Percentiles rank a stretch among this genome's conserved stretches.
These are phyloP conservation scores for Desoria tigrina DNA, from an alignment of 2,888 invertebrate genomes.

Conservation along the genomic window DNA sequence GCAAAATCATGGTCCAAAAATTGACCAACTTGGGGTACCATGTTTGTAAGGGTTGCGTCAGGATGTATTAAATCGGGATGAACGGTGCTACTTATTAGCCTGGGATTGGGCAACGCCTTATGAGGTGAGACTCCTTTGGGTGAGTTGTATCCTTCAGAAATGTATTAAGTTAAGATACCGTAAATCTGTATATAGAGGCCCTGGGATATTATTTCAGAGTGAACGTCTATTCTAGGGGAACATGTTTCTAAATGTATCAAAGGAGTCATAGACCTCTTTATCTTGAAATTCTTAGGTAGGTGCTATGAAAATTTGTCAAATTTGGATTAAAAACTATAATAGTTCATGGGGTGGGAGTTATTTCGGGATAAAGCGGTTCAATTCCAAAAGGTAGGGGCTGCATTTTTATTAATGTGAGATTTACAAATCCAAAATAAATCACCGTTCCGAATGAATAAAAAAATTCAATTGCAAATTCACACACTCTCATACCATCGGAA, in stretches of 20 bases:
- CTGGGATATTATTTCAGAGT: neutral
- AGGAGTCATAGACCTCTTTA: too few relatives aligned
- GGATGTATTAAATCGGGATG: conserved; percentile 42
- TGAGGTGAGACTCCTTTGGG: conserved; percentile 36
- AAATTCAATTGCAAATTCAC: neutral
- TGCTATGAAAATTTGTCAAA: too few relatives aligned
- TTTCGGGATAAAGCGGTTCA: too few relatives aligned
- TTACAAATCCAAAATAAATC: too few relatives aligned
- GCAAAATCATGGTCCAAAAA: conserved; percentile 26
- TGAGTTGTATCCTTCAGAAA: conserved; percentile 33
- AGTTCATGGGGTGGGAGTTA: too few relatives aligned
- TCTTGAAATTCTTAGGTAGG: too few relatives aligned
- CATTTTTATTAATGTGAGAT: too few relatives aligned
- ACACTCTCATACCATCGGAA: conserved; percentile 19
- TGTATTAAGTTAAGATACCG: neutral
- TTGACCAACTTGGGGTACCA: conserved; percentile 43
- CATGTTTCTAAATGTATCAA: too few relatives aligned
- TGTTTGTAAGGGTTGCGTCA: conserved; percentile 38
- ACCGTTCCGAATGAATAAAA: neutral
- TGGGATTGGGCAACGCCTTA: conserved; percentile 39
- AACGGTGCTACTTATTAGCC: conserved; percentile 36
- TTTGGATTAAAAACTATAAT: too few relatives aligned
- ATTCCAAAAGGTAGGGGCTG: too few relatives aligned
- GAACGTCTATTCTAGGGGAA: neutral
- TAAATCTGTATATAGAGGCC: neutral